A percentile compares a stretch with the other conserved stretches of the same genome.
These are phyloP conservation scores for Cryptoleucopteryx plumbea DNA, from an alignment of 2,113 vertebrate species.

Conservation along the genomic window DNA sequence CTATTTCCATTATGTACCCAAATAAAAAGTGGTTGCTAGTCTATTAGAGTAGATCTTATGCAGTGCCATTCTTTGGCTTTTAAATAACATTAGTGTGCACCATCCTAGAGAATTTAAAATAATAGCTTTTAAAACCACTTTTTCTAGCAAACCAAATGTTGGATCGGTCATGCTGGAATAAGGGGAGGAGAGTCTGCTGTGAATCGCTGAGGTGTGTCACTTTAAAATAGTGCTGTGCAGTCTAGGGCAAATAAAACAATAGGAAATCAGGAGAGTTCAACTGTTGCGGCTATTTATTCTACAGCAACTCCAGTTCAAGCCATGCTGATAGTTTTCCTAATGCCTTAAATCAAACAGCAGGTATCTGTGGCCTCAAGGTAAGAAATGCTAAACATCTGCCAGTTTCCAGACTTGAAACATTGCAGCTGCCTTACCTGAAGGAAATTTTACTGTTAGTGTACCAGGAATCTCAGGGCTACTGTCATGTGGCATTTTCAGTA, in stretches of 20 bases:
- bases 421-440: background rate
- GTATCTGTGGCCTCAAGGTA: slow-evolving; percentile 41
- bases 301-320: slow-evolving; percentile 42
- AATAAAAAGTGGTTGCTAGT: background rate
- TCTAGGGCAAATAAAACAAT: slow-evolving; percentile 39
- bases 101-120: background rate
- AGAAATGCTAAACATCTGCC: slow-evolving; percentile 59
- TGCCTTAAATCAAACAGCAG: slow-evolving; percentile 70
- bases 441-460: slow-evolving; percentile 6
- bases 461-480: background rate
- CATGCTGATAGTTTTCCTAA: slow-evolving; percentile 50
- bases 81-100: background rate
- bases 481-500: background rate
- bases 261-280: slow-evolving; percentile 15
- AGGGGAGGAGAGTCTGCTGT: background rate
- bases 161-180: background rate
- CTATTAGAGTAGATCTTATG: background rate
- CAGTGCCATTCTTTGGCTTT: background rate
- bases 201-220: background rate
- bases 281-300: slow-evolving; percentile 45
- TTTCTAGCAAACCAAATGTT: background rate
- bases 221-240: slow-evolving; percentile 21
- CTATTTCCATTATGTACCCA: background rate
- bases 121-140: slow-evolving; percentile 2
- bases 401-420: slow-evolving; percentile 46